phyloP scores from a whole-genome alignment of 2,888 invertebrate genomes.

The Malachius bipustulatus region DNA sequence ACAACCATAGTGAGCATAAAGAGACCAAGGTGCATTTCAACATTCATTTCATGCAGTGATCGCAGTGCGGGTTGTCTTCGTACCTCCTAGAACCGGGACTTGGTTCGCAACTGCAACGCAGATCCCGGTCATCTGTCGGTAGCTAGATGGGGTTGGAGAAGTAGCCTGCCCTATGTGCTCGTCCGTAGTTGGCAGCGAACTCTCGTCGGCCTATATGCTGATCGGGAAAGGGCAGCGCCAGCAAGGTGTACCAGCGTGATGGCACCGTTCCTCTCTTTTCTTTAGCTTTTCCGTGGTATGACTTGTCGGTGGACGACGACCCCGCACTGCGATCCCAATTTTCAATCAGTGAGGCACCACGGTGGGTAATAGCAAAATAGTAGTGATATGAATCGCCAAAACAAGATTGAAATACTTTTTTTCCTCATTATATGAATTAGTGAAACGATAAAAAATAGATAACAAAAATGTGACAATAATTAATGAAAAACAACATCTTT shows the following conservation, averaged over 20 bases:
- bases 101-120: too few relatives aligned
- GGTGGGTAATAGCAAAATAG: too few relatives aligned
- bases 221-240: constrained; percentile 86
- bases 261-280: constrained; percentile 52
- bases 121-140: too few relatives aligned
- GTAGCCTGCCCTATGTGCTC: constrained; percentile 70
- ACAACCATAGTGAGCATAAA: too few relatives aligned
- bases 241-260: constrained; percentile 78
- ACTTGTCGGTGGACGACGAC: constrained; percentile 37
- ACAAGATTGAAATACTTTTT: too few relatives aligned
- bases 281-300: constrained; percentile 40
- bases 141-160: constrained; percentile 75
- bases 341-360: too few relatives aligned
- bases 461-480: too few relatives aligned
- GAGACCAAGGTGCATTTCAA: neutral
- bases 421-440: too few relatives aligned
- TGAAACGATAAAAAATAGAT: too few relatives aligned
- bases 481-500: too few relatives aligned
- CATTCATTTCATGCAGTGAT: constrained; percentile 15
- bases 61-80: constrained; percentile 23
- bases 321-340: constrained; percentile 30
- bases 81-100: too few relatives aligned
- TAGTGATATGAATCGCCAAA: too few relatives aligned
- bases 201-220: constrained; percentile 83
- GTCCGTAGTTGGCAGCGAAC: constrained; percentile 61